Conservation (phyloP, 2,888 invertebrate species). For the Zaprionus bogoriensis region DNA sequence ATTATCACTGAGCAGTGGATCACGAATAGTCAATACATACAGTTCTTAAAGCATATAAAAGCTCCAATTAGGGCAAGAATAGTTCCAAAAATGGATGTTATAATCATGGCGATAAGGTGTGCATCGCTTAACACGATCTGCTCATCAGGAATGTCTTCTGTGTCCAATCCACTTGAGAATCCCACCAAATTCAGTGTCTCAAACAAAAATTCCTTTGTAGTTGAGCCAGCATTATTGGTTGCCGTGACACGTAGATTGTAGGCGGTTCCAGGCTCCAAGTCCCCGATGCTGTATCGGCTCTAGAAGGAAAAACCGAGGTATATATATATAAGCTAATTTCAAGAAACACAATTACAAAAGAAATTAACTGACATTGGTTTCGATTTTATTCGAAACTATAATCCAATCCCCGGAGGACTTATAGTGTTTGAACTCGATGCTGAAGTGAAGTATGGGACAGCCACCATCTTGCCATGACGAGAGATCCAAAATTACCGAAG, state of each 20-base stretch:
- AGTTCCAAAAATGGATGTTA: constrained; percentile 83
- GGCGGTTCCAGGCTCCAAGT: constrained; percentile 84
- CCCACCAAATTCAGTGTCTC: constrained; percentile 85
- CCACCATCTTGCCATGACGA: constrained; percentile 92
- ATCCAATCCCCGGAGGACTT: constrained; percentile 81
- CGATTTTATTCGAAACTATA: constrained; percentile 84
- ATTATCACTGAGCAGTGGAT: too few relatives aligned
- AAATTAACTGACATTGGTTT: constrained; percentile 81
- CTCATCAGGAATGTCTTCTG: constrained; percentile 65
- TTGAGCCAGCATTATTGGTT: constrained; percentile 86
- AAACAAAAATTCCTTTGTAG: constrained; percentile 85
- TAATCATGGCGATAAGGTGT: constrained; percentile 79
- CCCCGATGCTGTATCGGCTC: constrained; percentile 83
- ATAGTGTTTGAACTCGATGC: constrained; percentile 81
- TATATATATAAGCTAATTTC: background rate
- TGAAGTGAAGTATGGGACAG: constrained; percentile 89
- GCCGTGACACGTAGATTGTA: constrained; percentile 85
- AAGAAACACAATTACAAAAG: background rate
- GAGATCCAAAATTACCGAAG: constrained; percentile 89
- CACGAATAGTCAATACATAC: constrained; percentile 79
- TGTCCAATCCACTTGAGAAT: constrained; percentile 70
- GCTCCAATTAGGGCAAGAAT: constrained; percentile 84
- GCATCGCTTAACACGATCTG: constrained; percentile 76
- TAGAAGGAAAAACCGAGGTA: constrained; percentile 33
- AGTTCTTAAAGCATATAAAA: constrained; percentile 84